These are phyloP conservation scores for Fukomys damarensis DNA, from an alignment of 2,113 vertebrate genomes.

Conservation along the genomic window DNA sequence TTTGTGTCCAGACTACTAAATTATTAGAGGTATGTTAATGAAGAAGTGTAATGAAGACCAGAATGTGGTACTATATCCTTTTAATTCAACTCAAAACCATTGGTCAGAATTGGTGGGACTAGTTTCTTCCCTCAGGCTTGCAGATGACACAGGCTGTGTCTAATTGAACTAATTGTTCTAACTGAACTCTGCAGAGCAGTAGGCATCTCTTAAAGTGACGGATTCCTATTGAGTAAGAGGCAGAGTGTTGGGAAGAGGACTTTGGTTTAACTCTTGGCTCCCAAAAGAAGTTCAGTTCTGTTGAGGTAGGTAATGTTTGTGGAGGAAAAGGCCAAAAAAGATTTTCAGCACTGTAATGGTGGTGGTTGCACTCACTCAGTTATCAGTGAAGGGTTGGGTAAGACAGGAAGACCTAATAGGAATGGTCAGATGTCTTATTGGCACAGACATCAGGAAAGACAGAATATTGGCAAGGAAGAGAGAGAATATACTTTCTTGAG, in stretches of 20 bases:
- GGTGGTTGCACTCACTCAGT: slow-evolving; percentile 7
- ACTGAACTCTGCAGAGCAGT: neutral
- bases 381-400: neutral
- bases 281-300: slow-evolving; percentile 30
- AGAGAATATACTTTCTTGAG: neutral
- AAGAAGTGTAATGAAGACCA: slow-evolving; percentile 54
- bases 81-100: slow-evolving; percentile 43
- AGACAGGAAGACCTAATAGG: slow-evolving; percentile 39
- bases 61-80: slow-evolving; percentile 37
- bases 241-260: neutral
- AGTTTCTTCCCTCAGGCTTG: neutral
- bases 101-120: neutral
- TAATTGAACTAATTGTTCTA: no score
- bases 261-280: slow-evolving; percentile 2
- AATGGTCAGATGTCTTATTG: neutral
- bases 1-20: slow-evolving; percentile 63
- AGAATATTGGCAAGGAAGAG: neutral
- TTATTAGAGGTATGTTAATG: slow-evolving; percentile 17
- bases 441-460: slow-evolving; percentile 6
- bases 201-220: neutral
- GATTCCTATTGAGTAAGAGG: neutral
- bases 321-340: neutral
- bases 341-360: neutral
- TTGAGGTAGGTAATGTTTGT: slow-evolving; percentile 31
- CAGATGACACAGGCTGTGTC: neutral